Percentiles rank a stretch among this genome's conserved stretches.
These are phyloP conservation scores for Nycticebus coucang DNA, from an alignment of 2,113 vertebrate genomes.

Conservation along the genomic window DNA sequence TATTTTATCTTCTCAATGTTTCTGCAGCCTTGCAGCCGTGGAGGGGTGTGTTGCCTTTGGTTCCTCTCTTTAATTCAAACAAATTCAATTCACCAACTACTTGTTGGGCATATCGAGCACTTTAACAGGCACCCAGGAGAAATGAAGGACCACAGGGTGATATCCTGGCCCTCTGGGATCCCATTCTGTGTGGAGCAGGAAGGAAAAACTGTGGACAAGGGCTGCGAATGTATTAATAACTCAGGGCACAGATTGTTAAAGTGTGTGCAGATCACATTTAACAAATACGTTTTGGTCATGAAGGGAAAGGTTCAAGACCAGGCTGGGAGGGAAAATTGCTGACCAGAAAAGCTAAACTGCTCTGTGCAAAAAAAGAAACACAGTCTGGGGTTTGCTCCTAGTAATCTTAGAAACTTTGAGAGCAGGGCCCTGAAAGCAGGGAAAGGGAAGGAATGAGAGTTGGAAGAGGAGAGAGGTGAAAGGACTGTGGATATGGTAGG, in stretches of 20 bases:
- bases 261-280: background rate
- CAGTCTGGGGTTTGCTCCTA: background rate
- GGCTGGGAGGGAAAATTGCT: background rate
- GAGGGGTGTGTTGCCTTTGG: background rate
- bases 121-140: background rate
- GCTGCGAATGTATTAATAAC: background rate
- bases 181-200: background rate
- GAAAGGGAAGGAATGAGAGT: background rate
- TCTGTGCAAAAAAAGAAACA: background rate
- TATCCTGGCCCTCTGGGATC: background rate
- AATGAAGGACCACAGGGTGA: background rate
- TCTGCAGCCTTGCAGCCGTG: background rate
- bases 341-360: background rate
- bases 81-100: background rate
- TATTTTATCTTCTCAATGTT: background rate
- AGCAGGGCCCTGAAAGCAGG: background rate
- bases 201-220: background rate
- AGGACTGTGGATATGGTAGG: background rate
- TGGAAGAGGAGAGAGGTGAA: background rate
- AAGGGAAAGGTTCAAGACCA: background rate
- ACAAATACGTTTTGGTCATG: background rate
- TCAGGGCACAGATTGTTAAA: background rate
- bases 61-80: constrained; percentile 13
- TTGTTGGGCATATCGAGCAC: background rate
- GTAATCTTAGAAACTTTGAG: background rate